A percentile compares a stretch with the other conserved stretches of the same genome.
These are phyloP conservation scores for Donacobius atricapilla DNA, from an alignment of 2,113 vertebrate genomes.

Conservation along the genomic window DNA sequence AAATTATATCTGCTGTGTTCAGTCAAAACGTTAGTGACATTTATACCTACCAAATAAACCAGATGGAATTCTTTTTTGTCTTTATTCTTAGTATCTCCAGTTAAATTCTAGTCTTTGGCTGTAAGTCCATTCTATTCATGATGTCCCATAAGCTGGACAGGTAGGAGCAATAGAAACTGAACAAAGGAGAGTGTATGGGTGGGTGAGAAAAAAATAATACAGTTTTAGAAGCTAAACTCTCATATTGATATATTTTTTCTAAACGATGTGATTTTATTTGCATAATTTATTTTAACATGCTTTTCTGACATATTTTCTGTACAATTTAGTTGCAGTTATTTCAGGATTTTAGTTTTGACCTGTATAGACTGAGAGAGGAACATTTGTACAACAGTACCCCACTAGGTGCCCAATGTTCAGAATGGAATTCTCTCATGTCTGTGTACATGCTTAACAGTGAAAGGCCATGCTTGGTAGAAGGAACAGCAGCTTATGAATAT, in stretches of 20 bases:
- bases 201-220: not conserved
- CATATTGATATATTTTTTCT: not conserved
- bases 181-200: not conserved
- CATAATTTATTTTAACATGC: not conserved
- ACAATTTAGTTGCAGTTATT: not conserved
- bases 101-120: not conserved
- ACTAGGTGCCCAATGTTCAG: not conserved
- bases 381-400: not conserved
- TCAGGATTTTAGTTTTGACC: not conserved
- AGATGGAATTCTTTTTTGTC: not conserved
- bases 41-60: not conserved
- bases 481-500: not conserved
- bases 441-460: not conserved
- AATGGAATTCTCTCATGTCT: not conserved
- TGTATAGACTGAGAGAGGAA: not conserved
- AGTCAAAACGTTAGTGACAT: not conserved
- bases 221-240: not conserved
- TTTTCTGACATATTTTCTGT: not conserved
- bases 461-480: not conserved
- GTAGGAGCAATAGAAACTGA: not conserved
- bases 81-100: not conserved
- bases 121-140: not conserved
- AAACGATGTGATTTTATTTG: not conserved
- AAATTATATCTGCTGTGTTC: not conserved
- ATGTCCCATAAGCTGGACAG: not conserved